phyloP scores from a whole-genome alignment of 2,888 invertebrate species.

The Tipula vernalis region DNA sequence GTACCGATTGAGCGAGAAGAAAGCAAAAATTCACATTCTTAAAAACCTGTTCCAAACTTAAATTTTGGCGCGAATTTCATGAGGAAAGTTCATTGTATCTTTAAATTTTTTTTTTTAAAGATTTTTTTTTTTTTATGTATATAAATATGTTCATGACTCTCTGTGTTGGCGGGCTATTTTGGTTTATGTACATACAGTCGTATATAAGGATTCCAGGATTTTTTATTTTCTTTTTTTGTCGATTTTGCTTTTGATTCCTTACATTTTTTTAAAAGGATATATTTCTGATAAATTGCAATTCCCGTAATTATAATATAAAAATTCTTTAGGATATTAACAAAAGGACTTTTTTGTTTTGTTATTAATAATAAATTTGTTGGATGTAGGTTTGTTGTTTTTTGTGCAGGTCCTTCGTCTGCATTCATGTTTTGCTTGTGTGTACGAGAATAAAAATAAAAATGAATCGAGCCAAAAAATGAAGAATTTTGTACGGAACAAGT shows the following conservation, averaged over 20 bases:
- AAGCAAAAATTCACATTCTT: slow-evolving; percentile 4
- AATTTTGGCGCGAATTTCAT: slow-evolving; percentile 4
- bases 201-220: background rate
- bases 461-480: too few species aligned
- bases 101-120: background rate
- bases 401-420: background rate
- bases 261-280: background rate
- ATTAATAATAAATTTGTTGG: background rate
- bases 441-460: too few species aligned
- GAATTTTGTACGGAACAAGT: background rate
- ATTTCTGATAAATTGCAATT: background rate
- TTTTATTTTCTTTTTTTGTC: background rate
- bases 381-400: background rate
- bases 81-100: background rate
- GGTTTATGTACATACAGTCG: background rate
- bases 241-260: too few species aligned
- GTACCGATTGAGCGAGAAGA: slow-evolving; percentile 4
- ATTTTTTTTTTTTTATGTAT: background rate
- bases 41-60: background rate
- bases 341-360: background rate
- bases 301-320: background rate
- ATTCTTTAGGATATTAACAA: background rate
- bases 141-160: background rate
- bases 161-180: background rate
- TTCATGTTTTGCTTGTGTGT: background rate